A percentile compares a stretch with the other conserved stretches of the same genome.
These are phyloP conservation scores for Columba guinea DNA, from an alignment of 2,797 vertebrate genomes.

Conservation along the genomic window DNA sequence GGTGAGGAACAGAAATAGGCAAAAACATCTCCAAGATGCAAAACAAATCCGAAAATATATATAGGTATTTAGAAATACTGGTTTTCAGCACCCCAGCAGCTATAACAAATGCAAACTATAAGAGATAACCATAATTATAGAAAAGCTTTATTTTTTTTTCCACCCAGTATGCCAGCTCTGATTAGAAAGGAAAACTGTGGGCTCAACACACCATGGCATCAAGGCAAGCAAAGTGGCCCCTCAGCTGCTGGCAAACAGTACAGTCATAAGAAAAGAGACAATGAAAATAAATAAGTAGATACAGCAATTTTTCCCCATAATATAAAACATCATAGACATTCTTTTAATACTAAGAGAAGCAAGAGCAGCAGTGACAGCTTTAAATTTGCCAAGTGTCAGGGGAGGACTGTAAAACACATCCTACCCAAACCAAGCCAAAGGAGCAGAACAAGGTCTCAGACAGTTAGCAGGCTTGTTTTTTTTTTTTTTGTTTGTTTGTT, in stretches of 20 bases:
- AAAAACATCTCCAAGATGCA: background rate
- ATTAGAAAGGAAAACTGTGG: conserved; percentile 58
- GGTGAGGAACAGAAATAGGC: background rate
- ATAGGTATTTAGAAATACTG: conserved; percentile 13
- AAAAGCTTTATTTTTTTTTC: conserved; percentile 63
- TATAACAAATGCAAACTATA: conserved; percentile 48
- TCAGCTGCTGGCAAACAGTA: conserved; percentile 21
- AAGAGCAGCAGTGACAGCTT: conserved; percentile 65
- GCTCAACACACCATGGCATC: conserved; percentile 48
- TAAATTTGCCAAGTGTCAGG: conserved; percentile 70
- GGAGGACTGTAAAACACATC: conserved; percentile 60
- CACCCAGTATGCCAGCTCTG: conserved; percentile 20
- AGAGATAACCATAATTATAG: conserved; percentile 46
- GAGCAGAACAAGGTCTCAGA: conserved; percentile 37
- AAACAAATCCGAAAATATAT: conserved; percentile 34
- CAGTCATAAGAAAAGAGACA: conserved; percentile 42
- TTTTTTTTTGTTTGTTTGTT: too few species aligned
- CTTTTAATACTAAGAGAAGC: conserved; percentile 66
- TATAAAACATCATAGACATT: conserved; percentile 69
- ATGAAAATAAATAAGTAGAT: conserved; percentile 58
- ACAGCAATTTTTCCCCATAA: conserved; percentile 27
- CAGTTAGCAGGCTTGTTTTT: conserved; percentile 19
- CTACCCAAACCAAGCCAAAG: conserved; percentile 57
- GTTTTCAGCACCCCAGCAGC: conserved; percentile 16
- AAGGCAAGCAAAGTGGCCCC: conserved; percentile 50